These are phyloP conservation scores for Tapirus indicus DNA, from an alignment of 2,797 vertebrate genomes.

Conservation along the genomic window DNA sequence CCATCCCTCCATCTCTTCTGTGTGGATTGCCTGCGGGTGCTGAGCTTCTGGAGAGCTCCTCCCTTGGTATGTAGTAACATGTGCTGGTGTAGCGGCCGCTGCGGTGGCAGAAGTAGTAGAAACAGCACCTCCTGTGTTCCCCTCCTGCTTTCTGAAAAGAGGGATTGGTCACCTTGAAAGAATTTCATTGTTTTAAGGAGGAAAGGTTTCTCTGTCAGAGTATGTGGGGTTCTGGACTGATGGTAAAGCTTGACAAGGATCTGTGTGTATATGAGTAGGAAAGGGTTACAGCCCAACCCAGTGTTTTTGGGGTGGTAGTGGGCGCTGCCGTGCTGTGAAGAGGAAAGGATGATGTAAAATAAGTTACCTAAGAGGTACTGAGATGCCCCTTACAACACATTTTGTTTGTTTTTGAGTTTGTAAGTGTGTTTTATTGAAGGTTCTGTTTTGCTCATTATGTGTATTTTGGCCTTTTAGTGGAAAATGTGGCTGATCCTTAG, in stretches of 20 bases:
- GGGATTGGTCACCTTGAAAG: not conserved
- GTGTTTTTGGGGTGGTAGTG: not conserved
- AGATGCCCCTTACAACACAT: not conserved
- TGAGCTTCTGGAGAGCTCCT: not conserved
- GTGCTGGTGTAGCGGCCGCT: constrained; percentile 20
- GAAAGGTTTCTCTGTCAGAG: not conserved
- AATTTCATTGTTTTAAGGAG: not conserved
- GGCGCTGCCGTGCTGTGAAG: not conserved
- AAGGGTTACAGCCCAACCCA: not conserved
- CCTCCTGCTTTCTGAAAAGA: not conserved
- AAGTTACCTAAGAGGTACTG: not conserved
- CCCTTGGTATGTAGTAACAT: not conserved
- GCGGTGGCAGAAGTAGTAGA: constrained; percentile 1
- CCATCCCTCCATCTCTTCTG: not conserved
- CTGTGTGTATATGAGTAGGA: not conserved
- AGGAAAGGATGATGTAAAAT: not conserved
- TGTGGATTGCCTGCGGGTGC: not conserved
- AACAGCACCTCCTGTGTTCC: not conserved
- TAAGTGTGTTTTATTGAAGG: not conserved
- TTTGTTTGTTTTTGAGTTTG: not conserved
- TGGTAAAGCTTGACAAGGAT: not conserved
- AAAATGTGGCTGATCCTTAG: not conserved
- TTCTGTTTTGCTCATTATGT: not conserved
- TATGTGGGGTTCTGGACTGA: not conserved
- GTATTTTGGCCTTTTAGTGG: not conserved